phyloP scores from a whole-genome alignment of 92 coral and sea anemone genomes.

The Phenganax marumi region DNA sequence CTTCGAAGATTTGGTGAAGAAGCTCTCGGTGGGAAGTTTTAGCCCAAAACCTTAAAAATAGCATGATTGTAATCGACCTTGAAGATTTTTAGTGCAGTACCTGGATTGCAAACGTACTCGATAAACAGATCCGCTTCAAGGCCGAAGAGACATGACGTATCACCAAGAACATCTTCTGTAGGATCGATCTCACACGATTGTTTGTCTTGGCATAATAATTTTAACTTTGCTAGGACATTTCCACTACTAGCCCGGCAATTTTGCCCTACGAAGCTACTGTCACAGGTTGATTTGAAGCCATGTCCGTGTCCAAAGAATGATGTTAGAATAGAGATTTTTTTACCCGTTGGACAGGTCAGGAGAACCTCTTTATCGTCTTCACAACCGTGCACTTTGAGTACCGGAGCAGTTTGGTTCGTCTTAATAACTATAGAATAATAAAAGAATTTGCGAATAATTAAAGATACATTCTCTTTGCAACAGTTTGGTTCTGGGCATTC shows the following conservation, averaged over 20 bases:
- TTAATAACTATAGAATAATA: too few relatives aligned
- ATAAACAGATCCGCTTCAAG: constrained; percentile 56
- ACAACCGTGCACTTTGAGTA: constrained; percentile 41
- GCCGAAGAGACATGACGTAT: constrained; percentile 59
- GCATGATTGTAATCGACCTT: neutral
- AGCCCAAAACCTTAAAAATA: neutral
- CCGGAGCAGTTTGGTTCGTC: too few relatives aligned
- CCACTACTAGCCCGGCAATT: constrained; percentile 46
- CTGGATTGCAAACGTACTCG: constrained; percentile 57
- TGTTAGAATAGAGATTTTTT: constrained; percentile 41
- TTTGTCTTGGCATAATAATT: constrained; percentile 56
- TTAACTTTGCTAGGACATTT: constrained; percentile 33
- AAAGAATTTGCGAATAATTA: too few relatives aligned
- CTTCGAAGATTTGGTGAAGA: too few relatives aligned
- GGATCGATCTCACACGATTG: constrained; percentile 49
- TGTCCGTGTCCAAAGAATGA: constrained; percentile 61
- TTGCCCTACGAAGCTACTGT: constrained; percentile 49
- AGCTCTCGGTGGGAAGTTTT: too few relatives aligned
- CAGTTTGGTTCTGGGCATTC: too few relatives aligned
- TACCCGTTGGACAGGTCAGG: constrained; percentile 45
- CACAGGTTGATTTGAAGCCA: constrained; percentile 57
- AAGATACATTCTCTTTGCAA: too few relatives aligned
- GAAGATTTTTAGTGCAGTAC: constrained; percentile 9
- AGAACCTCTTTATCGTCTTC: constrained; percentile 47
- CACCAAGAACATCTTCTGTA: constrained; percentile 55